phyloP scores from a whole-genome alignment of 1,140 invertebrate genomes.

The Belonocnema kinseyi region DNA sequence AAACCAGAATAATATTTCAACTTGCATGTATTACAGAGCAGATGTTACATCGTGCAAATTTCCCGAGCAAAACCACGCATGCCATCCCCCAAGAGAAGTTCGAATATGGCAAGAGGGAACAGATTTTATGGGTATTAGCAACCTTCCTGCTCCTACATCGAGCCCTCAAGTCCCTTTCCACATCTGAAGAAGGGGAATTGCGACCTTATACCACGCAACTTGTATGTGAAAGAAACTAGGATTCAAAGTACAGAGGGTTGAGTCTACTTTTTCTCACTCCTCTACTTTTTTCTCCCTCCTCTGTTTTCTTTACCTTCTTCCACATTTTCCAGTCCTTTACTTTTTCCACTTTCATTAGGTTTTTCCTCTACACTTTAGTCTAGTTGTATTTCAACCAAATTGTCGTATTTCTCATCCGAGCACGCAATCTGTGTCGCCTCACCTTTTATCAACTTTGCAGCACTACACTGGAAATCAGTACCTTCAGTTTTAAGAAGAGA shows the following conservation, averaged over 20 bases:
- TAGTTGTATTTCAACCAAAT: slow-evolving; percentile 26
- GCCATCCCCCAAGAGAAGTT: slow-evolving; percentile 41
- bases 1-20: slow-evolving; percentile 50
- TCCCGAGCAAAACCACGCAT: slow-evolving; percentile 48
- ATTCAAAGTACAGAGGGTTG: slow-evolving; percentile 13
- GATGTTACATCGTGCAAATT: slow-evolving; percentile 55
- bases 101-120: slow-evolving; percentile 46
- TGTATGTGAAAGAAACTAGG: slow-evolving; percentile 20
- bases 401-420: slow-evolving; percentile 2
- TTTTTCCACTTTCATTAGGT: background rate
- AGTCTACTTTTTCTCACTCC: slow-evolving; percentile 2
- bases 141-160: slow-evolving; percentile 40
- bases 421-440: background rate
- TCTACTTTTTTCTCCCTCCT: background rate
- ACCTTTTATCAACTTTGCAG: background rate
- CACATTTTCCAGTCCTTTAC: background rate
- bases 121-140: slow-evolving; percentile 56
- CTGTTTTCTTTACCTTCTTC: background rate
- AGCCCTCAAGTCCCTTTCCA: slow-evolving; percentile 24
- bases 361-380: background rate
- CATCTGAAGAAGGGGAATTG: slow-evolving; percentile 41
- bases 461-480: background rate
- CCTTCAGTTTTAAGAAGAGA: background rate
- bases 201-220: slow-evolving; percentile 37
- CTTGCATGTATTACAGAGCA: slow-evolving; percentile 47